Evolutionary conservation across 2,113 vertebrate species (phyloP).

Genomic region (Melospiza georgiana): DNA sequence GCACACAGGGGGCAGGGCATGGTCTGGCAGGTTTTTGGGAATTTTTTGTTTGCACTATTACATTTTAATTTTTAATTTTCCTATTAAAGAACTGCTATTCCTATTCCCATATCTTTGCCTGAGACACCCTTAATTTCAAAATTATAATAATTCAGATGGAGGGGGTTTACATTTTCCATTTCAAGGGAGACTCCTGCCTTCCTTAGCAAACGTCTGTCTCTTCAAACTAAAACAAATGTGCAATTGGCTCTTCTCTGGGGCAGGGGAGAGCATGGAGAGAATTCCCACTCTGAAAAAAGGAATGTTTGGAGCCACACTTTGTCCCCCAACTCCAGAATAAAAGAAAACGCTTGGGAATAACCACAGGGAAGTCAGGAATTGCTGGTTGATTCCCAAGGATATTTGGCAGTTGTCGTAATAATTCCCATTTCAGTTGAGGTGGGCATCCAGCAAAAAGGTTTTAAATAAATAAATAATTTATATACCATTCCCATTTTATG

Average conservation of each 20-base stretch:
- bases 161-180: neutral
- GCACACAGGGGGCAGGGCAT: too few relatives aligned
- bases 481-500: neutral
- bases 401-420: neutral
- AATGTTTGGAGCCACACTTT: fast-evolving
- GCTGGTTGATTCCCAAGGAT: neutral
- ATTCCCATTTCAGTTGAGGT: neutral
- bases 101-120: neutral
- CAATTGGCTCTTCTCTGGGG: neutral
- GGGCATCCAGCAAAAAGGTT: neutral
- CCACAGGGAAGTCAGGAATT: neutral
- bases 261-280: fast-evolving
- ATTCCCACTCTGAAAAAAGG: neutral
- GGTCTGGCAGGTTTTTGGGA: too few relatives aligned
- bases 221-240: neutral
- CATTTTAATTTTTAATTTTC: neutral
- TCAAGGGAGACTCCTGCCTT: neutral
- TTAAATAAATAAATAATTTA: neutral
- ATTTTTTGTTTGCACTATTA: neutral
- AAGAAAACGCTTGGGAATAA: neutral
- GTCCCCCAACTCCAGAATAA: neutral
- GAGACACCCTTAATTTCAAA: neutral
- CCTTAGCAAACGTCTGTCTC: neutral
- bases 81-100: neutral
- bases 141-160: neutral